phyloP scores from a whole-genome alignment of 2,888 invertebrate species.

The Ophion ellenae region DNA sequence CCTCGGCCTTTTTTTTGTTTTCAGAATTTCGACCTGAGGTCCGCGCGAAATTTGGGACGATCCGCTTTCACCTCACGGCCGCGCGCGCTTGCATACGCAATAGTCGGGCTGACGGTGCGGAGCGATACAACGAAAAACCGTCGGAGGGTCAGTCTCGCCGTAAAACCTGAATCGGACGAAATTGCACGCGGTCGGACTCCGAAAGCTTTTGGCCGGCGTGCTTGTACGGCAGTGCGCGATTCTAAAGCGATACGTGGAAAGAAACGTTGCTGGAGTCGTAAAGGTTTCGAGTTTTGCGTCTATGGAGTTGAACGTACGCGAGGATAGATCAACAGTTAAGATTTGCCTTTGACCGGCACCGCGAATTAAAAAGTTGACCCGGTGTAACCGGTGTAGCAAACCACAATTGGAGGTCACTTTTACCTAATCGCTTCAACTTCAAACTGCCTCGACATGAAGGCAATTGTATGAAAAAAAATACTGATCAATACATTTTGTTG shows the following conservation, averaged over 20 bases:
- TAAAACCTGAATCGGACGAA: slow-evolving; percentile 63
- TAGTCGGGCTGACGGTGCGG: background rate
- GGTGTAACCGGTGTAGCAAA: slow-evolving; percentile 17
- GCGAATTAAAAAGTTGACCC: slow-evolving; percentile 48
- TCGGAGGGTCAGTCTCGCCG: slow-evolving; percentile 63
- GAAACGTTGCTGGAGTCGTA: slow-evolving; percentile 59
- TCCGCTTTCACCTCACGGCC: slow-evolving; percentile 64
- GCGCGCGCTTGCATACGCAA: slow-evolving; percentile 24
- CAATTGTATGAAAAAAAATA: background rate
- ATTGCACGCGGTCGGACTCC: slow-evolving; percentile 39
- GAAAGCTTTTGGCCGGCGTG: background rate
- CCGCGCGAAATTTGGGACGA: slow-evolving; percentile 66
- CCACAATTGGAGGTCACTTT: slow-evolving; percentile 14
- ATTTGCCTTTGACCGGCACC: slow-evolving; percentile 33
- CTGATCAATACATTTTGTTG: background rate
- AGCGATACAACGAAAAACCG: slow-evolving; percentile 42
- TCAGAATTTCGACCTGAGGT: slow-evolving; percentile 57
- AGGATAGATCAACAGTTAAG: slow-evolving; percentile 41
- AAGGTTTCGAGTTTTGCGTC: slow-evolving; percentile 60
- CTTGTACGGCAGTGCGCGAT: slow-evolving; percentile 23
- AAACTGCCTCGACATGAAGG: background rate
- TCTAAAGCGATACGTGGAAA: slow-evolving; percentile 26
- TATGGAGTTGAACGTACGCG: slow-evolving; percentile 3
- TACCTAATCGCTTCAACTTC: background rate
- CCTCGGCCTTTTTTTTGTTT: slow-evolving; percentile 49